Percentiles rank a stretch among this genome's conserved stretches.
These are phyloP conservation scores for Ictalurus furcatus DNA, from an alignment of 2,113 vertebrate genomes.

Conservation along the genomic window DNA sequence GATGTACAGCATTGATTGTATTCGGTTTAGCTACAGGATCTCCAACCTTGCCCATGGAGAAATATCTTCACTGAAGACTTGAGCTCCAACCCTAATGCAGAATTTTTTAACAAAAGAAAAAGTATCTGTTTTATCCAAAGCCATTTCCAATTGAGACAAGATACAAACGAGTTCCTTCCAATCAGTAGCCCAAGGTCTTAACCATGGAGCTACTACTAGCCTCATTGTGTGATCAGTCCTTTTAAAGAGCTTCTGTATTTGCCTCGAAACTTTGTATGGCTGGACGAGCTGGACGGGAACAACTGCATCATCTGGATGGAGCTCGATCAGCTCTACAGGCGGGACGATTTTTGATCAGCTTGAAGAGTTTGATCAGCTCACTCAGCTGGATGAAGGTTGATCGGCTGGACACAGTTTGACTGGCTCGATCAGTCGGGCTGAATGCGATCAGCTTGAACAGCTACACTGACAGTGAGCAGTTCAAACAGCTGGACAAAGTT, in stretches of 20 bases:
- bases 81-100: background rate
- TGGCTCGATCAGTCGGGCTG: background rate
- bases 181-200: background rate
- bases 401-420: too few species aligned
- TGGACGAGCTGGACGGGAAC: background rate
- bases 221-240: background rate
- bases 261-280: background rate
- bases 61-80: slow-evolving; percentile 12
- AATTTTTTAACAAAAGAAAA: too few species aligned
- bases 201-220: background rate
- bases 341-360: background rate
- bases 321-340: background rate
- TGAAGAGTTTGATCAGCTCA: background rate
- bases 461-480: background rate
- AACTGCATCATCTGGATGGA: background rate
- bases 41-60: slow-evolving; percentile 19
- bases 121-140: background rate
- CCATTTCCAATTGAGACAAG: background rate
- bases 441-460: background rate
- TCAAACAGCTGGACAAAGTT: background rate
- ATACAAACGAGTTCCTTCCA: background rate
- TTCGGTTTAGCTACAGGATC: slow-evolving; percentile 27
- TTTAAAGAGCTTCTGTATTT: background rate
- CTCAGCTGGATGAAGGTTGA: background rate
- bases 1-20: slow-evolving; percentile 61